phyloP scores from a whole-genome alignment of 2,113 vertebrate genomes.

The Etheostoma cragini region DNA sequence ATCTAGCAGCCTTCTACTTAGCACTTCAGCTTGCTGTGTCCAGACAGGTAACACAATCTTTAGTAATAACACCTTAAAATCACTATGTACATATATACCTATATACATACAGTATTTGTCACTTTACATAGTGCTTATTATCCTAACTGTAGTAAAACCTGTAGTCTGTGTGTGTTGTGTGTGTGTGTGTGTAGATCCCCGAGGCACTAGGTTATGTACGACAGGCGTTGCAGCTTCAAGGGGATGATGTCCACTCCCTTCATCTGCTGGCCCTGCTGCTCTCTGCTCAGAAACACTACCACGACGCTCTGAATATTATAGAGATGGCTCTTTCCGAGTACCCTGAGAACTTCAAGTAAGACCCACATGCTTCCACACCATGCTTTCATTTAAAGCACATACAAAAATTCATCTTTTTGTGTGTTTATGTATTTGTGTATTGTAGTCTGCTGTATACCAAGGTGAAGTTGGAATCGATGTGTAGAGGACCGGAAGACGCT shows the following conservation, averaged over 20 bases:
- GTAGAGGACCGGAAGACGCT: conserved; percentile 95
- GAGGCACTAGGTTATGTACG: conserved; percentile 97
- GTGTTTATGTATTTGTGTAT: conserved; percentile 7
- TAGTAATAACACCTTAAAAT: not conserved
- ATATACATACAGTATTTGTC: not conserved
- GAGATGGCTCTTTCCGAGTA: conserved; percentile 99
- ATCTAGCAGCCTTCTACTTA: conserved; percentile 96
- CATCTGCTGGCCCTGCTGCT: conserved; percentile 95
- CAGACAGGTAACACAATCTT: conserved; percentile 90
- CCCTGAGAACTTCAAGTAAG: conserved; percentile 98
- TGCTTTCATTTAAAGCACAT: not conserved
- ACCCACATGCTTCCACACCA: not conserved
- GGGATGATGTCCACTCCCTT: conserved; percentile 96
- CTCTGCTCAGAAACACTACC: conserved; percentile 98
- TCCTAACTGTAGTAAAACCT: conserved; percentile 51
- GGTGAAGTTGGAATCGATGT: conserved; percentile 95
- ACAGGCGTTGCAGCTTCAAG: conserved; percentile 96
- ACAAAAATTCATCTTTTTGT: not conserved
- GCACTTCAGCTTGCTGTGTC: conserved; percentile 97
- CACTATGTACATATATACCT: not conserved
- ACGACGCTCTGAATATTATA: conserved; percentile 96
- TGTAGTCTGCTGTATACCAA: conserved; percentile 95
- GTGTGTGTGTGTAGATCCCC: conserved; percentile 89
- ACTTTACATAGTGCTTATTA: conserved; percentile 14
- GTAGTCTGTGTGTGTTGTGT: conserved; percentile 9